These are phyloP conservation scores for Acanthaster planci DNA, from an alignment of 35 echinoderm and acorn worm genomes.

Conservation along the genomic window DNA sequence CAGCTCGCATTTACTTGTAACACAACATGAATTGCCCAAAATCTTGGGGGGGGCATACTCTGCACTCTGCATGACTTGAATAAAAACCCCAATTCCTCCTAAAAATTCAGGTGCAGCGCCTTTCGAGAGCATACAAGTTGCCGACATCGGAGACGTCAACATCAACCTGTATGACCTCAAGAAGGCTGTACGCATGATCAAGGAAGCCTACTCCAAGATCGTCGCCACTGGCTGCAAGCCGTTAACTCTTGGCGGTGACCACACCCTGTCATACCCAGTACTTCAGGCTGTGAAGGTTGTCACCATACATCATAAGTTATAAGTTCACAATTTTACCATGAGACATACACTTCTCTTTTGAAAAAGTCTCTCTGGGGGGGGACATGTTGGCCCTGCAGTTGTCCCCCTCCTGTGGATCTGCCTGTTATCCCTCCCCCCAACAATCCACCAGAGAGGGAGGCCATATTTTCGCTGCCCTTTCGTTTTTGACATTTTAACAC, in stretches of 20 bases:
- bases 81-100: neutral
- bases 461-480: too few species aligned
- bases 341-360: too few species aligned
- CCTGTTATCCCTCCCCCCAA: too few species aligned
- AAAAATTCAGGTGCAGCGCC: constrained; percentile 83
- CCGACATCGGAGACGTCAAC: constrained; percentile 89
- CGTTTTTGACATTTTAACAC: too few species aligned
- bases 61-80: neutral
- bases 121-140: constrained; percentile 82
- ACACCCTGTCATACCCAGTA: constrained; percentile 89
- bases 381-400: too few species aligned
- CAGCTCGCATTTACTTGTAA: too few species aligned
- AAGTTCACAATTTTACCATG: too few species aligned
- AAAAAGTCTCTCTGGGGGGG: too few species aligned
- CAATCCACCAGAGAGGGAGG: too few species aligned
- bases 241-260: constrained; percentile 87
- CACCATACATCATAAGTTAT: too few species aligned
- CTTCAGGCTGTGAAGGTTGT: constrained; percentile 85
- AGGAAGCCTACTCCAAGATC: constrained; percentile 67
- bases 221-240: constrained; percentile 74
- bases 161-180: constrained; percentile 76
- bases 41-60: neutral
- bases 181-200: constrained; percentile 68
- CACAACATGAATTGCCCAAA: too few species aligned
- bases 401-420: too few species aligned